phyloP scores from a whole-genome alignment of 1,140 invertebrate species.

The Eurosta solidaginis region DNA sequence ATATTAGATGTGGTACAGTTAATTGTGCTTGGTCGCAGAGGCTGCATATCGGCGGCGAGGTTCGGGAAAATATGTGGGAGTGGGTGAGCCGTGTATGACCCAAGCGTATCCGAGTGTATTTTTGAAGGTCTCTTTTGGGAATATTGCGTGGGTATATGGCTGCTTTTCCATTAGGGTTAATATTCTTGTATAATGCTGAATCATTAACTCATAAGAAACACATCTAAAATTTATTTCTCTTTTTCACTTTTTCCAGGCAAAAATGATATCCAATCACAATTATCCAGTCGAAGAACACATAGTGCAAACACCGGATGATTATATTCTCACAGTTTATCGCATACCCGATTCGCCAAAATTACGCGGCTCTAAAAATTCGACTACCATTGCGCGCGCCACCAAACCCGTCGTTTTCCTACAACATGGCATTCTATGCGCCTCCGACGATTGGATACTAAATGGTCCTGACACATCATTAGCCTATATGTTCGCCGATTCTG shows the following conservation, averaged over 20 bases:
- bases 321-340: conserved; percentile 63
- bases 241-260: conserved; percentile 44
- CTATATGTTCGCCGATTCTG: conserved; percentile 69
- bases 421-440: conserved; percentile 77
- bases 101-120: too few species aligned
- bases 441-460: conserved; percentile 75
- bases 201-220: not conserved
- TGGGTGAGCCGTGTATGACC: too few species aligned
- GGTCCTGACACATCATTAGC: conserved; percentile 66
- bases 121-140: too few species aligned
- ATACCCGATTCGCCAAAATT: conserved; percentile 59
- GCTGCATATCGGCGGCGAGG: too few species aligned
- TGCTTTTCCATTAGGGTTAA: too few species aligned
- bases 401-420: conserved; percentile 68
- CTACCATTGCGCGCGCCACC: not conserved
- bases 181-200: too few species aligned
- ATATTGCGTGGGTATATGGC: too few species aligned
- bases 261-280: conserved; percentile 62
- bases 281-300: conserved; percentile 66
- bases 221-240: not conserved
- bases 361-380: conserved; percentile 30
- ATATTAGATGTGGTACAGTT: too few species aligned
- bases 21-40: too few species aligned
- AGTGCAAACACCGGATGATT: conserved; percentile 63
- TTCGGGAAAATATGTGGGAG: too few species aligned